phyloP scores from a whole-genome alignment of 2,113 vertebrate genomes.

The Strigops habroptila region DNA sequence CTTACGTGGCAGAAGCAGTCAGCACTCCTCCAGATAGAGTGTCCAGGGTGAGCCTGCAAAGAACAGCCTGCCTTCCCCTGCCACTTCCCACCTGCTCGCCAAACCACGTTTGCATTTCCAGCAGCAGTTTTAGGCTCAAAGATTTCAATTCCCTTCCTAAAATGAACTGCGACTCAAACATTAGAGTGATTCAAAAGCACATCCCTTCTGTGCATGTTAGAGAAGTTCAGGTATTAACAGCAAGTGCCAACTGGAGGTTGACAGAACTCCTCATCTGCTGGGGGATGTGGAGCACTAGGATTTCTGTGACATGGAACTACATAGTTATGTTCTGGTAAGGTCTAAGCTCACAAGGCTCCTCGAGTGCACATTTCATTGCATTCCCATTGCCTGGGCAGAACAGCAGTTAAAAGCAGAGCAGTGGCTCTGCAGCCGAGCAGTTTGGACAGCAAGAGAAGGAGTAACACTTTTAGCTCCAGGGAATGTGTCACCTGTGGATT shows the following conservation, averaged over 20 bases:
- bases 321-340: background rate
- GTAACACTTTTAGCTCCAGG: background rate
- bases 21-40: background rate
- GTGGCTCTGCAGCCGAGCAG: background rate
- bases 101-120: background rate
- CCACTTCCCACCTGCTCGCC: background rate
- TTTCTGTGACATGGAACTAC: background rate
- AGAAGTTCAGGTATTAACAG: background rate
- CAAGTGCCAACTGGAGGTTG: background rate
- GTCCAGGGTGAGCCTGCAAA: background rate
- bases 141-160: background rate
- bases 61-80: background rate
- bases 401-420: background rate
- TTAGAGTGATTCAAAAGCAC: background rate
- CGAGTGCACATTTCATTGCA: accelerated
- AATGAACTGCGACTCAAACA: background rate
- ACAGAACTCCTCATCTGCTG: background rate
- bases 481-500: background rate
- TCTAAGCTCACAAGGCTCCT: background rate
- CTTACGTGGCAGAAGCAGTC: background rate
- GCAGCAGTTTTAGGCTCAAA: background rate
- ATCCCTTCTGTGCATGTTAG: background rate
- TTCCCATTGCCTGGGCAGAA: background rate
- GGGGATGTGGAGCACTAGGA: background rate
- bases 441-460: background rate